Conservation (phyloP, 2,113 vertebrate genomes). For the Erpornis zantholeuca region DNA sequence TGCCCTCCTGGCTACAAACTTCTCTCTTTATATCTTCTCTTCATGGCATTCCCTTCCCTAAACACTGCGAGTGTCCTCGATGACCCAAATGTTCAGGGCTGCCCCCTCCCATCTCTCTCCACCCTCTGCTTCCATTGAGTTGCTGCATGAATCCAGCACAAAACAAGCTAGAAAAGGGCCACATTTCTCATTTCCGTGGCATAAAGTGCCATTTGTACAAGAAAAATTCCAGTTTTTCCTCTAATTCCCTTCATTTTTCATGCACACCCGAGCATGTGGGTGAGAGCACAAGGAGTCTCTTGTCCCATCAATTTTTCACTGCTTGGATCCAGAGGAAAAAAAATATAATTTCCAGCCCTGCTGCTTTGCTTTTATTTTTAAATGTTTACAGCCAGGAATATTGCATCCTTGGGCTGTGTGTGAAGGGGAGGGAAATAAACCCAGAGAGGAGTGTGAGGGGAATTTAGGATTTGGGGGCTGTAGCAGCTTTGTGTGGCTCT, state of each 20-base stretch:
- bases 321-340: background rate
- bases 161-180: background rate
- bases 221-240: background rate
- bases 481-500: background rate
- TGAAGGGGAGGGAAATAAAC: background rate
- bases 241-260: background rate
- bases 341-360: background rate
- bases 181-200: background rate
- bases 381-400: background rate
- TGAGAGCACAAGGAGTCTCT: background rate
- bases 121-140: background rate
- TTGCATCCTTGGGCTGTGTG: background rate
- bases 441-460: accelerated
- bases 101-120: background rate
- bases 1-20: background rate
- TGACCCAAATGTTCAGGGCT: accelerated
- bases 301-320: background rate
- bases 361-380: background rate
- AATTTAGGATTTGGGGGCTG: background rate
- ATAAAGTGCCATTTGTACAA: background rate
- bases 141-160: background rate
- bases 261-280: accelerated
- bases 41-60: background rate
- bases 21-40: background rate
- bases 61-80: too few relatives aligned